These are phyloP conservation scores for Sphaerodactylus townsendi DNA, from an alignment of 2,113 vertebrate species.

Conservation along the genomic window DNA sequence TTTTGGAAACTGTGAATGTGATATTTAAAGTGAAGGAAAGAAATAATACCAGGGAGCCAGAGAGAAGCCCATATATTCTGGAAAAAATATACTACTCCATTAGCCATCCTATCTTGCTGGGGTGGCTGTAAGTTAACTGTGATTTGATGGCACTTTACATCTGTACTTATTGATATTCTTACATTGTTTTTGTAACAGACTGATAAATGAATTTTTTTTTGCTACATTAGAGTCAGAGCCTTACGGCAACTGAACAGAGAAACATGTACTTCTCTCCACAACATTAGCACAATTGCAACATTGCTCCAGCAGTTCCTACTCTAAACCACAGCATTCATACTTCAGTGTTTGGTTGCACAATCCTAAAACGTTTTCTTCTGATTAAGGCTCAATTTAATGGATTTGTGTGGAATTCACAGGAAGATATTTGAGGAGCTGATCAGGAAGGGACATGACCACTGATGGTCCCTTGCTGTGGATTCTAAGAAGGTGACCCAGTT, in stretches of 20 bases:
- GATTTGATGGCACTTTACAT: neutral
- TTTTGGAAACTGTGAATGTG: slow-evolving; percentile 1
- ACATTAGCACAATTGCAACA: neutral
- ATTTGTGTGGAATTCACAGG: neutral
- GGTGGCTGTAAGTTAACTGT: no score
- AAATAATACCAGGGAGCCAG: neutral
- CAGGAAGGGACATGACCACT: neutral
- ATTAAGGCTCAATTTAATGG: no score
- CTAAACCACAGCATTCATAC: no score
- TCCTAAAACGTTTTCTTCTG: no score
- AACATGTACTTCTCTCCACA: neutral
- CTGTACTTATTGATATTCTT: slow-evolving; percentile 29
- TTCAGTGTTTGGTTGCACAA: no score
- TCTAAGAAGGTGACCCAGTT: no score
- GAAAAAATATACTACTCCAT: slow-evolving; percentile 24
- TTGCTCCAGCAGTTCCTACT: neutral
- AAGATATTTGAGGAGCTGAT: neutral
- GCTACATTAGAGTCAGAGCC: neutral
- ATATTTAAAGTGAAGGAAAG: neutral
- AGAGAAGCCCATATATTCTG: neutral
- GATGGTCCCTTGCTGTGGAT: neutral
- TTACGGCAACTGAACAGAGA: neutral
- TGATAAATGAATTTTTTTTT: slow-evolving; percentile 34
- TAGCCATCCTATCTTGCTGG: neutral
- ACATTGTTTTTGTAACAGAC: slow-evolving; percentile 24